Conservation (phyloP, 2,888 invertebrate genomes). For the Cephus pulcher region DNA sequence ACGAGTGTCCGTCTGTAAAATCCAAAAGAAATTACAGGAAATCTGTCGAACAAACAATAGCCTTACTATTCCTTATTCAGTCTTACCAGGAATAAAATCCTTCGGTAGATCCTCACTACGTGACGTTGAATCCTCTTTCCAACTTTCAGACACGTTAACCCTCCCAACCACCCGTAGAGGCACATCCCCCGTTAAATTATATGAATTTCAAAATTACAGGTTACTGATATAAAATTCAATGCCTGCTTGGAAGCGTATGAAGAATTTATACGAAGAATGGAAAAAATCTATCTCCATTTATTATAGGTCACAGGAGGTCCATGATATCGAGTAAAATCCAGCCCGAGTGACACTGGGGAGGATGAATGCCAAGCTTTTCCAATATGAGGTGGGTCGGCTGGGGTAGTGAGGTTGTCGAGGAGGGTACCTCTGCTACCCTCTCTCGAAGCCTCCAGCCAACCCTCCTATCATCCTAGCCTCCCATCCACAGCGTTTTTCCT, state of each 20-base stretch:
- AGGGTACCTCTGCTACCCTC: conserved; percentile 16
- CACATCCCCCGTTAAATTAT: neutral
- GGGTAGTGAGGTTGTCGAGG: neutral
- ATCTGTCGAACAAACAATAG: neutral
- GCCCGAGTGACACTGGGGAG: neutral
- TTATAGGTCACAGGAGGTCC: neutral
- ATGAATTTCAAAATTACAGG: neutral
- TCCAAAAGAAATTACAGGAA: neutral
- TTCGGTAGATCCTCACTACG: neutral
- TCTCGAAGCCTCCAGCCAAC: conserved; percentile 20
- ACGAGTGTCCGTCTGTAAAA: neutral
- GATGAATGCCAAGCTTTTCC: neutral
- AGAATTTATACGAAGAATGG: neutral
- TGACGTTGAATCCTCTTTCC: neutral
- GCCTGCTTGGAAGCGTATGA: neutral
- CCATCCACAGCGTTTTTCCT: conserved; percentile 51
- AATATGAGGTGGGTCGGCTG: neutral
- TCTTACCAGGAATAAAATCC: neutral
- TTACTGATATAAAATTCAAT: neutral
- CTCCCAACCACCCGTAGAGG: neutral
- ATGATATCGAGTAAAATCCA: neutral
- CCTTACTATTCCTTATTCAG: neutral
- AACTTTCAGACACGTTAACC: neutral
- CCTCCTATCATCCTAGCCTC: conserved; percentile 15
- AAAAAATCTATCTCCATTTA: neutral